Evolutionary conservation across 1,140 invertebrate species (phyloP).

Genomic region (Drosophila kohkoa): DNA sequence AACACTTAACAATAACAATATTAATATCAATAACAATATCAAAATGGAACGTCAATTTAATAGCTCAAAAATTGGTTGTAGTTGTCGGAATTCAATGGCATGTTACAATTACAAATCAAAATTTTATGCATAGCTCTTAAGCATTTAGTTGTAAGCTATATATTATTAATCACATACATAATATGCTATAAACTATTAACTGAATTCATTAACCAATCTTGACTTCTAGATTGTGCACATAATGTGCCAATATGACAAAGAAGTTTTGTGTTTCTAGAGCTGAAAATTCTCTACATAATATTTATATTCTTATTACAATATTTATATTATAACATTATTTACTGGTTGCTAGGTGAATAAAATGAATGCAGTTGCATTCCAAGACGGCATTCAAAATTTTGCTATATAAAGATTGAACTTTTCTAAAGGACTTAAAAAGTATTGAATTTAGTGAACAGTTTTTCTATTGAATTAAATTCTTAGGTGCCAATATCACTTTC

Average conservation of each 20-base stretch:
- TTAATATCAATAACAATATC: slow-evolving; percentile 16
- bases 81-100: slow-evolving; percentile 68
- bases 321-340: not conserved
- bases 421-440: slow-evolving; percentile 7
- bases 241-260: slow-evolving; percentile 38
- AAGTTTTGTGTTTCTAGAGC: slow-evolving; percentile 56
- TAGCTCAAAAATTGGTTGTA: slow-evolving; percentile 84
- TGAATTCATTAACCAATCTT: not conserved
- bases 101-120: slow-evolving; percentile 24
- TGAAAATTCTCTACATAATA: not conserved
- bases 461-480: no score
- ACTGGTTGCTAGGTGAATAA: slow-evolving; percentile 6
- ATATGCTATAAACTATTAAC: not conserved
- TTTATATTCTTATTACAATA: no score
- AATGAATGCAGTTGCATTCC: not conserved
- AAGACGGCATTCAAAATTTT: not conserved
- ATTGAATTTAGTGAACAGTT: no score
- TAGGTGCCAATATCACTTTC: no score
- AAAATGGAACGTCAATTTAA: slow-evolving; percentile 20
- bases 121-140: slow-evolving; percentile 1
- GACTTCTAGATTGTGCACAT: slow-evolving; percentile 50
- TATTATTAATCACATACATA: not conserved
- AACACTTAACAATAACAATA: no score
- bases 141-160: slow-evolving; percentile 3
- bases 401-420: no score